Evolutionary conservation across 2,113 vertebrate species (phyloP).

Genomic region (Naja naja): DNA sequence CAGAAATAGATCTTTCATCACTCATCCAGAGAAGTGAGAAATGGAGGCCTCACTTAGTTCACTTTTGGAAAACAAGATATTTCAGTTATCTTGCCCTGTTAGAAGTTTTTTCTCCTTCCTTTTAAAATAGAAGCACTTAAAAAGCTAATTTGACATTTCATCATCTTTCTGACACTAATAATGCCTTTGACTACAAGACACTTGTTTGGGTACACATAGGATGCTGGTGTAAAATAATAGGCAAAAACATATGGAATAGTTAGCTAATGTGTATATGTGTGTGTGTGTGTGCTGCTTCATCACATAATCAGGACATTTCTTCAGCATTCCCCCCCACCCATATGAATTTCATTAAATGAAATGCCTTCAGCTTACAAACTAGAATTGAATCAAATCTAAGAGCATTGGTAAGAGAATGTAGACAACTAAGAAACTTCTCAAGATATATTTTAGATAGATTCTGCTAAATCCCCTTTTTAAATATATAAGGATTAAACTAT

Average conservation of each 20-base stretch:
- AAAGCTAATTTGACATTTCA: conserved; percentile 41
- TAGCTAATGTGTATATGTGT: conserved; percentile 30
- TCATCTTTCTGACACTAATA: conserved; percentile 59
- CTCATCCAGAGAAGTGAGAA: conserved; percentile 15
- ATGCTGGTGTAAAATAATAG: conserved; percentile 47
- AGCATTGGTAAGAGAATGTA: background rate
- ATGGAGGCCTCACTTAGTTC: background rate
- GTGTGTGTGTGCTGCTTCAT: conserved; percentile 22
- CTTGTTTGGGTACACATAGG: conserved; percentile 42
- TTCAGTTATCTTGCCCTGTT: conserved; percentile 40
- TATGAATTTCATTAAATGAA: conserved; percentile 40
- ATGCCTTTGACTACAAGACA: conserved; percentile 44
- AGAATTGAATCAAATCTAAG: conserved; percentile 10
- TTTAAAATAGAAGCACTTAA: conserved; percentile 10
- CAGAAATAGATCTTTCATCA: conserved; percentile 41
- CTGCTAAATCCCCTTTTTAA: background rate
- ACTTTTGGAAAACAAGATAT: conserved; percentile 27
- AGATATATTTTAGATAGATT: background rate
- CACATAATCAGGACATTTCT: conserved; percentile 48
- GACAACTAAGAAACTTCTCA: background rate
- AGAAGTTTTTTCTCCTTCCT: background rate
- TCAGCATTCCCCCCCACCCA: background rate
- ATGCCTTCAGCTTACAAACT: background rate
- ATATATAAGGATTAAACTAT: no score
- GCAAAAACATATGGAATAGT: conserved; percentile 54